A percentile compares a stretch with the other conserved stretches of the same genome.
Evolutionary conservation across 1,140 invertebrate species (phyloP).

Genomic region (Cryptotermes secundus): DNA sequence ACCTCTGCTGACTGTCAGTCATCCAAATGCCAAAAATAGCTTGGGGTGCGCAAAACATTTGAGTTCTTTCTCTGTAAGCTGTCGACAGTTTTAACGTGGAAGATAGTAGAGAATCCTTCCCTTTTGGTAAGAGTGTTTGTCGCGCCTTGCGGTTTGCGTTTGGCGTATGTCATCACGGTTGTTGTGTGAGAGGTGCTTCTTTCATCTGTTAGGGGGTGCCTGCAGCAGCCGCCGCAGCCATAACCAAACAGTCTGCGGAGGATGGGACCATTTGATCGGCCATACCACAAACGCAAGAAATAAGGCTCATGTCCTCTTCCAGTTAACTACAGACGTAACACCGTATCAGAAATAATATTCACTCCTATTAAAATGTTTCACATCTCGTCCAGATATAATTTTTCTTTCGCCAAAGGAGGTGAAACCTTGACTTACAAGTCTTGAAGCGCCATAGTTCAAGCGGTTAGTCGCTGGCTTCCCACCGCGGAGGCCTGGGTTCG

Average conservation of each 20-base stretch:
- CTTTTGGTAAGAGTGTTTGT: not conserved
- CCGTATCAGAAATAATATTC: too few relatives aligned
- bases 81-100: not conserved
- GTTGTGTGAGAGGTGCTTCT: not conserved
- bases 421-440: too few relatives aligned
- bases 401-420: too few relatives aligned
- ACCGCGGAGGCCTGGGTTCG: too few relatives aligned
- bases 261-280: not conserved
- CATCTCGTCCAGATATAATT: too few relatives aligned
- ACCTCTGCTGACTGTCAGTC: slow-evolving; percentile 14
- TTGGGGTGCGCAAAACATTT: not conserved
- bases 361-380: too few relatives aligned
- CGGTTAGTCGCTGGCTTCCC: too few relatives aligned
- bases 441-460: too few relatives aligned
- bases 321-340: too few relatives aligned
- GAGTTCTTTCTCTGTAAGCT: not conserved
- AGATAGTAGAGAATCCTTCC: not conserved
- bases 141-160: not conserved
- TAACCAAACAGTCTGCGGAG: not conserved
- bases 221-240: not conserved
- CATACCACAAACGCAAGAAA: too few relatives aligned
- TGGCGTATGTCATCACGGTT: slow-evolving; percentile 1
- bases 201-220: not conserved
- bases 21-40: not conserved
- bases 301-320: too few relatives aligned